Conservation (phyloP, 2,113 vertebrate species). For the Oreocharis arfaki region DNA sequence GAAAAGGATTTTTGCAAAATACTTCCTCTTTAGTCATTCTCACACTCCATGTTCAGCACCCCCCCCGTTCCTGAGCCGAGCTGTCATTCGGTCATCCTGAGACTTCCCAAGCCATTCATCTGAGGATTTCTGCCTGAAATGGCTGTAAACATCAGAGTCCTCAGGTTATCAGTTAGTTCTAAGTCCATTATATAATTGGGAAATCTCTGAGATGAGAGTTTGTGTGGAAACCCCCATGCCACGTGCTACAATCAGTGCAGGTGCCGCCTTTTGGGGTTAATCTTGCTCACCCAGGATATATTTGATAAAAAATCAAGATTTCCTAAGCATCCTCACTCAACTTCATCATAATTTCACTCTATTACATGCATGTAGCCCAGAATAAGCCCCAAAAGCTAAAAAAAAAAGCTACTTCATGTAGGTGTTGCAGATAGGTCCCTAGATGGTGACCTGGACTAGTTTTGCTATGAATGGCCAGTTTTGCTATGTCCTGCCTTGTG, state of each 20-base stretch:
- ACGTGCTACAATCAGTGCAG: background rate
- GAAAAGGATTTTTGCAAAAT: background rate
- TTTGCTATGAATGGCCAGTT: background rate
- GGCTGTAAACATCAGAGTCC: background rate
- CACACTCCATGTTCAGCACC: background rate
- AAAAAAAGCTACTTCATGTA: background rate
- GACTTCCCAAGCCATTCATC: background rate
- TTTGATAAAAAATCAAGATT: background rate
- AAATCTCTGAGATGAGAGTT: background rate
- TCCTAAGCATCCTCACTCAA: background rate
- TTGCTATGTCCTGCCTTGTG: background rate
- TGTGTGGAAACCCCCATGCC: background rate
- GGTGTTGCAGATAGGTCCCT: background rate
- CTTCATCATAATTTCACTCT: background rate
- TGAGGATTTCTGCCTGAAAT: background rate
- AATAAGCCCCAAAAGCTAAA: background rate
- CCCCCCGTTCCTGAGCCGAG: fast-evolving
- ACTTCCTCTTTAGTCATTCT: background rate
- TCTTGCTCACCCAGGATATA: background rate
- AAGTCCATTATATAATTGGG: fast-evolving
- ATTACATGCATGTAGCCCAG: background rate
- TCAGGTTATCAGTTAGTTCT: background rate
- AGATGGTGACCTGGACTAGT: background rate
- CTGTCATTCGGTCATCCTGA: background rate
- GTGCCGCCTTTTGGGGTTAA: background rate